Conservation (phyloP, 2,113 vertebrate species). For the Mobula birostris region DNA sequence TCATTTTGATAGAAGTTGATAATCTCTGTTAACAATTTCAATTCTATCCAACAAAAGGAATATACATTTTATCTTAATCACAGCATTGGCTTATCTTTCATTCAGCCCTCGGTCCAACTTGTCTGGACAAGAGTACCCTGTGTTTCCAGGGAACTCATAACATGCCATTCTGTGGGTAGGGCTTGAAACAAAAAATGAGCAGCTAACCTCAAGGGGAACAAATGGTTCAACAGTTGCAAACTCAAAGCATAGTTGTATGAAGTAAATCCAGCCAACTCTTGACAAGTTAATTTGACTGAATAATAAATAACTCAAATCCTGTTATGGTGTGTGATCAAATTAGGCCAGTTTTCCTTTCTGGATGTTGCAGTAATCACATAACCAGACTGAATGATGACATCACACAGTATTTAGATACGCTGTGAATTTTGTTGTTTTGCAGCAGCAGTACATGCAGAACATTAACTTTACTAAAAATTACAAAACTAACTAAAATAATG, state of each 20-base stretch:
- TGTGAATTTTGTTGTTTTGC: too few relatives aligned
- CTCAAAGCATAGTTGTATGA: background rate
- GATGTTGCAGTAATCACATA: background rate
- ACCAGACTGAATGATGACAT: background rate
- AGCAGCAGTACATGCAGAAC: too few relatives aligned
- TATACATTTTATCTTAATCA: constrained; percentile 17
- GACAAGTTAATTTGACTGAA: background rate
- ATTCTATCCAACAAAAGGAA: background rate
- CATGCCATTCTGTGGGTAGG: background rate
- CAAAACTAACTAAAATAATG: too few relatives aligned
- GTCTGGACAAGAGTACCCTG: background rate
- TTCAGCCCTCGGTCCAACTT: background rate
- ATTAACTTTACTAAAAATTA: too few relatives aligned
- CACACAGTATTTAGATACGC: too few relatives aligned
- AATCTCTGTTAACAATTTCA: background rate
- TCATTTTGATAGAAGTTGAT: constrained; percentile 8
- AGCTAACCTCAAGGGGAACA: background rate
- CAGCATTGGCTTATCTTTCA: constrained; percentile 14
- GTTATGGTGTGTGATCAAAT: too few relatives aligned
- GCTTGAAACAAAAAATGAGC: background rate
- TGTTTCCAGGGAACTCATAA: background rate
- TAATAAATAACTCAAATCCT: background rate
- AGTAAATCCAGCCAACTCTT: background rate
- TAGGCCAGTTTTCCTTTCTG: background rate
- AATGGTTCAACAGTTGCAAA: background rate